Evolutionary conservation across 2,113 vertebrate genomes (phyloP), one percentile per base, ranked within the genome.

Genomic region (Phyllostomus hastatus): DNA sequence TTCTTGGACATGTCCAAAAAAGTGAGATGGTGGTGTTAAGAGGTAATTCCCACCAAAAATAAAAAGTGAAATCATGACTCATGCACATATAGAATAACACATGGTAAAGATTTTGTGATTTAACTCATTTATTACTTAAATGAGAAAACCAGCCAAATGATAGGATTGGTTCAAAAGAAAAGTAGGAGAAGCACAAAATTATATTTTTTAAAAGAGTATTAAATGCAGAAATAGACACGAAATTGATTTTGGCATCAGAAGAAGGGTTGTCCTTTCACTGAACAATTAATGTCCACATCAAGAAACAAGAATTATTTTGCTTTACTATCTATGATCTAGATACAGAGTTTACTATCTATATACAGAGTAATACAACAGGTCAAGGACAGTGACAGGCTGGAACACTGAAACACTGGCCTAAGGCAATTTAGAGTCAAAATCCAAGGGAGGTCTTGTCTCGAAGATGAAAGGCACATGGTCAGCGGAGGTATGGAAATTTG

Each of bases 291-390:
- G 50, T 88, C 14, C 41, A 57, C 75, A 69, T 80, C 83, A 69
- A 91, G 41, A 95, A 82, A 50, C 10, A 94, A 80, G 46, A 90
- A 96, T 79, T 81, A 79, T 78, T 92, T 95, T 92, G 38, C 80
- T 78, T 95, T 90, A n/a, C 64, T 90, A 11, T 38, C 57, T 90
- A n/a, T 88, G 92, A 81, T 19, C 81, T 95, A 48, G 41, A 70
- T 24, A 59, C 22, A 59, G 22, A 59, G 57, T 7, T 24, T 59
- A 59, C 57, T 9, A 59, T 24, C 22, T 59, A 94, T 10, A 83
- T 76, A 50, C 9, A 96, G 72, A 94, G 43, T 72, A 84, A 79
- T 76, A 76, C 82, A 89, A 82, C 50, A 86, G 26, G 38, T 81
- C 59, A 90, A 72, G 35, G 50, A n/a, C 38, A 52, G 15, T 54